phyloP scores from a whole-genome alignment of 2,113 vertebrate genomes.

The Centrocercus urophasianus region DNA sequence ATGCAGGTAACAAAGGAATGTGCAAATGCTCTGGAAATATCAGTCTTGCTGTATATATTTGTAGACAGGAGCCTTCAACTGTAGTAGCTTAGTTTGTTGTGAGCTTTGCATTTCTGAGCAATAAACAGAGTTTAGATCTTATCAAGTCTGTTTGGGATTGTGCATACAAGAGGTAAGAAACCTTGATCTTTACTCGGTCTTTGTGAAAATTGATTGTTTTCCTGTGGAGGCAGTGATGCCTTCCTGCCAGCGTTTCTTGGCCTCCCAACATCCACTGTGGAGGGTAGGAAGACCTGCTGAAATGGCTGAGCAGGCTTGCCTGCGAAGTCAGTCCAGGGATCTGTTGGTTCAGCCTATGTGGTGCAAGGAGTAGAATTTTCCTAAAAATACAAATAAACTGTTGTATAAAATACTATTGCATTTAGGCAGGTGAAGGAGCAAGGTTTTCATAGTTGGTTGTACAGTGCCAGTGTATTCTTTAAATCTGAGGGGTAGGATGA shows the following conservation, averaged over 20 bases:
- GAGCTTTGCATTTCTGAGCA: not conserved
- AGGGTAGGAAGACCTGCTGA: not conserved
- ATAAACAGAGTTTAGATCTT: conserved; percentile 1
- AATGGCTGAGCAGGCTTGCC: not conserved
- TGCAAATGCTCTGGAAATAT: not conserved
- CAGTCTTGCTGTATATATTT: not conserved
- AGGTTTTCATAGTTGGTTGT: not conserved
- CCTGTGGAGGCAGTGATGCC: not conserved
- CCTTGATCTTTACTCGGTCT: conserved; percentile 8
- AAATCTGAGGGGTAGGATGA: not conserved
- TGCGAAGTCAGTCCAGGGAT: not conserved
- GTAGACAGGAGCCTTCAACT: not conserved
- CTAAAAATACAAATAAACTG: not conserved
- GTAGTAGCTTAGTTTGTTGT: not conserved
- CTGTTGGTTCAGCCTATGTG: not conserved
- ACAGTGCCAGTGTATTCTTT: not conserved
- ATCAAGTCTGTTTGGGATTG: not conserved
- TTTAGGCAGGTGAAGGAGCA: not conserved
- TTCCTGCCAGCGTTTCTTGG: not conserved
- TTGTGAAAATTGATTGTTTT: conserved; percentile 7
- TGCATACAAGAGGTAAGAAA: conserved; percentile 3
- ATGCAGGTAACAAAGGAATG: not conserved
- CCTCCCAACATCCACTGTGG: not conserved
- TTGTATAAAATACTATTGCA: not conserved
- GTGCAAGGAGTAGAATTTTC: not conserved